A percentile compares a stretch with the other conserved stretches of the same genome.
phyloP scores from a whole-genome alignment of 92 coral and sea anemone species.

The Pocillopora meandrina region DNA sequence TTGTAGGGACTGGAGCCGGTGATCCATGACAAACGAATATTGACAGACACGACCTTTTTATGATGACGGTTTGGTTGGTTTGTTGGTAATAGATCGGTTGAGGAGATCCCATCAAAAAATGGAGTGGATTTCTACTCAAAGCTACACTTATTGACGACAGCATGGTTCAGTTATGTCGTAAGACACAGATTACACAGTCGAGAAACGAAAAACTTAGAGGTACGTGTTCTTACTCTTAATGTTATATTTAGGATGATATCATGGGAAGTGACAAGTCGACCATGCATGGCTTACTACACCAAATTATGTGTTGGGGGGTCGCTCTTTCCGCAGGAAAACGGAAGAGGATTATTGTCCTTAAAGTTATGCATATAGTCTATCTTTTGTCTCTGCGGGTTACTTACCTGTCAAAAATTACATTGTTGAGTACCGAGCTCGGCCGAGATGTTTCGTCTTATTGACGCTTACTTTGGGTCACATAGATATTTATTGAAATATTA shows the following conservation, averaged over 20 bases:
- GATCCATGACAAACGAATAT: conserved; percentile 8
- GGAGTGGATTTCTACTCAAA: background rate
- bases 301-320: conserved; percentile 24
- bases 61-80: conserved; percentile 7
- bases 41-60: background rate
- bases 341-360: conserved; percentile 21
- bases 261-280: background rate
- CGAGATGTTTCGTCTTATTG: background rate
- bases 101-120: conserved; percentile 7
- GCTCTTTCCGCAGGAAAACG: background rate
- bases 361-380: conserved; percentile 11
- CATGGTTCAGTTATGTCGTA: conserved; percentile 17
- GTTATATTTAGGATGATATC: background rate
- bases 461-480: conserved; percentile 1
- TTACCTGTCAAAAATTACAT: background rate
- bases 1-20: conserved; percentile 11
- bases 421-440: background rate
- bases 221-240: background rate
- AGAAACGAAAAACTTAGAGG: conserved; percentile 17
- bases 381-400: conserved; percentile 15
- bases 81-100: conserved; percentile 9
- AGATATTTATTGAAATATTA: conserved; percentile 35
- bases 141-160: background rate
- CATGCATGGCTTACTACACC: background rate
- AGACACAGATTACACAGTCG: conserved; percentile 1